A percentile compares a stretch with the other conserved stretches of the same genome.
phyloP scores from a whole-genome alignment of 2,888 invertebrate genomes.

The Dicycla oo region DNA sequence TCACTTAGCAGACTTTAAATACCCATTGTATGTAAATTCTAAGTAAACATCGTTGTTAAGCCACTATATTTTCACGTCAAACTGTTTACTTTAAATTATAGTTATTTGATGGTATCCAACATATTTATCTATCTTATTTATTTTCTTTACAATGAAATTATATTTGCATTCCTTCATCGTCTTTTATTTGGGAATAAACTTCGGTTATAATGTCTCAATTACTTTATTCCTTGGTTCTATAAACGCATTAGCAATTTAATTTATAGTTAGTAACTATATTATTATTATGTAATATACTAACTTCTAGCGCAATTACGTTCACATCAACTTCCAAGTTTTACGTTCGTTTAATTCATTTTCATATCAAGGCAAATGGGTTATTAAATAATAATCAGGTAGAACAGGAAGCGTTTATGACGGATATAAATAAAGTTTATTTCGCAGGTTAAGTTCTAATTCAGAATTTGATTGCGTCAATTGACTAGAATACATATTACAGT shows the following conservation, averaged over 20 bases:
- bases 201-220: neutral
- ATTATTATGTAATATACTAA: conserved; percentile 7
- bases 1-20: conserved; percentile 40
- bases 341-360: conserved; percentile 5
- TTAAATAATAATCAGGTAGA: too few species aligned
- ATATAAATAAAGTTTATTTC: conserved; percentile 14
- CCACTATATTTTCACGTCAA: conserved; percentile 21
- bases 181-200: neutral
- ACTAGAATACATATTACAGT: conserved; percentile 7
- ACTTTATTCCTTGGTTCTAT: neutral
- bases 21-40: conserved; percentile 35
- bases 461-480: conserved; percentile 12
- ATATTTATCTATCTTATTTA: neutral
- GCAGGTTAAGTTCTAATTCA: neutral
- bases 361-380: conserved; percentile 5
- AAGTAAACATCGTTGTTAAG: conserved; percentile 29
- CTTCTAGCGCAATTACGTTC: neutral
- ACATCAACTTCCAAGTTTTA: conserved; percentile 11
- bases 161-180: neutral
- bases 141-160: neutral
- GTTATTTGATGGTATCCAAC: conserved; percentile 14
- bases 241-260: neutral
- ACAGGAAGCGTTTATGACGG: conserved; percentile 15
- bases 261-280: neutral
- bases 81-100: conserved; percentile 12